These are phyloP conservation scores for Octodonta nipae DNA, from an alignment of 2,888 invertebrate species.

Conservation along the genomic window DNA sequence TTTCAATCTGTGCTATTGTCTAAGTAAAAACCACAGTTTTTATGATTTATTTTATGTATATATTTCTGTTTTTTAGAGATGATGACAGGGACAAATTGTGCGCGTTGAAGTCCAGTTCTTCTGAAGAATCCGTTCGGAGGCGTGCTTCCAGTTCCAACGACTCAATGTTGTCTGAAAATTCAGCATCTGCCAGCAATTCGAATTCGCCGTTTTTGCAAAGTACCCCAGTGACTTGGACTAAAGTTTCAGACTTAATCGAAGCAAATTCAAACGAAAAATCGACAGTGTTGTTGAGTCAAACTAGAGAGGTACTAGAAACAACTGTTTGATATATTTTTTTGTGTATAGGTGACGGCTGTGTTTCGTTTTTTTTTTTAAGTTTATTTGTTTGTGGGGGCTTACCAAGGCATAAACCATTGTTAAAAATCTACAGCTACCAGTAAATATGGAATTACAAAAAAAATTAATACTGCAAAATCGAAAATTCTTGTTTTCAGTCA, in stretches of 20 bases:
- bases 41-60: no score
- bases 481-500: no score
- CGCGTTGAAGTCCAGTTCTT: conserved; percentile 45
- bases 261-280: conserved; percentile 24
- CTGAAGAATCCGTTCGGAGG: conserved; percentile 47
- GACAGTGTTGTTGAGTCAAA: conserved; percentile 25
- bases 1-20: no score
- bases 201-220: conserved; percentile 29
- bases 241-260: conserved; percentile 33
- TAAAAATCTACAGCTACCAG: conserved; percentile 5
- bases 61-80: conserved; percentile 40
- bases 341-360: conserved; percentile 15
- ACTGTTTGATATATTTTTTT: conserved; percentile 41
- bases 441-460: background rate
- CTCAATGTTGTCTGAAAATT: conserved; percentile 43
- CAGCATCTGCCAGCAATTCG: conserved; percentile 24
- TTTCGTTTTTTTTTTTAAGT: no score
- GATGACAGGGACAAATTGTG: conserved; percentile 47
- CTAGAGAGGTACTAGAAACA: conserved; percentile 55
- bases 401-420: no score
- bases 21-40: no score
- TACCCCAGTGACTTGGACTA: conserved; percentile 32
- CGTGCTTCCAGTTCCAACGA: conserved; percentile 48
- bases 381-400: conserved; percentile 9
- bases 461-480: no score